Base-by-base conservation (phyloP, 2,888 invertebrate species). In the Zygogramma bicolorata region DNA sequence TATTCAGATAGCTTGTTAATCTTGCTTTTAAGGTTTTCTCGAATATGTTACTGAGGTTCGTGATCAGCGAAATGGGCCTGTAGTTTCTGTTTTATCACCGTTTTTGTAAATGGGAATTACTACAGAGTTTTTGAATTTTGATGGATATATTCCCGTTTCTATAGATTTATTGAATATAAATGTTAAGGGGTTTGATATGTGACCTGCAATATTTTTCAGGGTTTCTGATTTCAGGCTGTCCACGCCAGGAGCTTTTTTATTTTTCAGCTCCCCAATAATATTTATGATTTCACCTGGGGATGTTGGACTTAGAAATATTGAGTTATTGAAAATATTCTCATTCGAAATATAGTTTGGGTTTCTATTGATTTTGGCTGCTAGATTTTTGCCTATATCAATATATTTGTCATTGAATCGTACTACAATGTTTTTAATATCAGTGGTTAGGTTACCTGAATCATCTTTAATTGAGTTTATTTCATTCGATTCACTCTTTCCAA, bases 81-180 rank as follows among this genome's bases (percentile, higher is more conserved):
- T 58, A 58, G 58, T 58, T 25, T 58, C 58, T 3, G 58, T 58
- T 58, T 58, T 58, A 27, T 58, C 58, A 18, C 58, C 8, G 10
- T 10, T 22, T 58, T 58, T n/a, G 27, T 6, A 58, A 20, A n/a
- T n/a, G n/a, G n/a, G n/a, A n/a, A n/a, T n/a, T n/a, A n/a, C n/a
- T n/a, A n/a, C n/a, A n/a, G n/a, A 58, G 25, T 20, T 58, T 58
- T 25, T 58, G 58, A 58, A 58, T 58, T 25, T 27, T 8, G 58
- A 25, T 27, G 25, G 58, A 58, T 58, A 58, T 58, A 22, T 25
- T 20, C 27, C 27, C 27, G 13, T 22, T 25, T 58, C 58, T 7
- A 58, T 58, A 5, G 58, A 22, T 58, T 58, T 27, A 15, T 58
- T 58, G 25, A 58, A 22, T 58, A 58, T 58, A 58, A 27, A 58